Evolutionary conservation across 2,888 invertebrate species (phyloP).

Genomic region (Pterobdella sp.): DNA sequence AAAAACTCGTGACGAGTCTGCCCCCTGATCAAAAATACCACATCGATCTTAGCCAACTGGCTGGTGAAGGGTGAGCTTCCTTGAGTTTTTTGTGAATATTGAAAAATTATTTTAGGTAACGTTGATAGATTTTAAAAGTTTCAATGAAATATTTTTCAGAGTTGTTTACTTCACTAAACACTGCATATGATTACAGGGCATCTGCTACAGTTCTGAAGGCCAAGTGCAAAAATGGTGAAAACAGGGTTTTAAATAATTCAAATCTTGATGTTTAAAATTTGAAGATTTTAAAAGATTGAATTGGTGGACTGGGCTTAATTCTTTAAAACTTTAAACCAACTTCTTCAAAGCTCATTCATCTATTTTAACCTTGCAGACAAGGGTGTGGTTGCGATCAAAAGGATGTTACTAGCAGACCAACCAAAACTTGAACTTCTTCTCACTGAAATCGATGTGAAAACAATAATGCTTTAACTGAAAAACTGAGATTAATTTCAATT

Average conservation of each 20-base stretch:
- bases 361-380: background rate
- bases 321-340: too few species aligned
- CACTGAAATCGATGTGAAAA: background rate
- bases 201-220: constrained; percentile 9
- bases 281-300: too few species aligned
- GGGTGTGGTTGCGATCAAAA: background rate
- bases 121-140: background rate
- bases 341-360: background rate
- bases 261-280: background rate
- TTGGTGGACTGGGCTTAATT: too few species aligned
- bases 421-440: background rate
- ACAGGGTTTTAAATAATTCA: background rate
- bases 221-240: background rate
- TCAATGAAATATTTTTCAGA: background rate
- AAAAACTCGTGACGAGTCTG: background rate
- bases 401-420: background rate
- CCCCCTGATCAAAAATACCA: background rate
- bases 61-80: background rate
- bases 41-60: background rate
- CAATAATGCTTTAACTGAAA: too few species aligned
- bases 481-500: too few species aligned
- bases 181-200: background rate
- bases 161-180: background rate
- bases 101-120: background rate
- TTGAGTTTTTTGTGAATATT: background rate